Base-by-base conservation (phyloP, 92 coral and sea anemone genomes). In the Plumapathes pennacea region DNA sequence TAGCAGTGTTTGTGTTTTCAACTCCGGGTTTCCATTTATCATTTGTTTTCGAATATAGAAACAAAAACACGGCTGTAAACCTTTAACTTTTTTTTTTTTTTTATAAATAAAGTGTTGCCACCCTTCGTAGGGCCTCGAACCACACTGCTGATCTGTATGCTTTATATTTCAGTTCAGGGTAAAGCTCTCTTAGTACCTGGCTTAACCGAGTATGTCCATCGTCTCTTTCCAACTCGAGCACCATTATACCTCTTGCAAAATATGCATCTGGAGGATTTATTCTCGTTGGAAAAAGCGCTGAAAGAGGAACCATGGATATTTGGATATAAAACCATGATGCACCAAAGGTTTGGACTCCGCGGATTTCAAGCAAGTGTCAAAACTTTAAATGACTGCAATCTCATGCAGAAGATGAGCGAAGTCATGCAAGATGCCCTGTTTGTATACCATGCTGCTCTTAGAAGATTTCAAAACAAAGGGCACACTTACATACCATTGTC, bases 301-400 rank as follows among this genome's bases (percentile, higher is more conserved):
- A 28, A 38, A 32, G 5, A 14, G 10, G 80, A 78, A 15, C 85
- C 85, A 0, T 78, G 85, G 85, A 43, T 71, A 6, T 37, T 78
- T 47, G 85, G 85, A 4, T 78, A 50, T 62, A 60, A 71, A 33
- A 20, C 50, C 1, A 32, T 71, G 38, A 60, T 78, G 12, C 50
- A 71, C 18, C 55, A 47, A 56, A 62, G 65, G 60, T 47, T 38
- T 46, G 55, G 52, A 5, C 42, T 77, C 33, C 70, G 30, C 1
- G 64, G 74, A 51, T 71, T 66, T 14, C 80, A 78, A 45, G 85
- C 71, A 10, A 78, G 63, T 47, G 23, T 78, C 24, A n/a, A 38
- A 8, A 42, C 62, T 29, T 60, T 71, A 23, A 53, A 45, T 19
- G 71, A 78, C 55, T 72, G 85, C 28, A 56, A 57, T 12, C 38